These are phyloP conservation scores for Sphenopsis melanotis DNA, from an alignment of 2,797 vertebrate species.

Conservation along the genomic window DNA sequence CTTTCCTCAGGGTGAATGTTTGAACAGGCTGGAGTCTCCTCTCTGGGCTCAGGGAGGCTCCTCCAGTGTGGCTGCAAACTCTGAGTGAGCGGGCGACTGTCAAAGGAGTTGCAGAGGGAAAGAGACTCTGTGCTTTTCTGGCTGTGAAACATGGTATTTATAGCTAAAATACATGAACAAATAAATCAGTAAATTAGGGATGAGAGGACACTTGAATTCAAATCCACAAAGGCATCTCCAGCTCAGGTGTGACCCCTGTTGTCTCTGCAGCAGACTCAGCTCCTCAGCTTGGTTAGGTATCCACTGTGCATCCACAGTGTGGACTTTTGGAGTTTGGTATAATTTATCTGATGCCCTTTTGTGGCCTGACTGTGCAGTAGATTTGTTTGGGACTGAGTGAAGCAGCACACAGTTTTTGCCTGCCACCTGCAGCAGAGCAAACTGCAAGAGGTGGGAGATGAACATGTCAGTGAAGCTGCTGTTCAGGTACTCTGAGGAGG, in stretches of 20 bases:
- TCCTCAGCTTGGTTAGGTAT: not conserved
- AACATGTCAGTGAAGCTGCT: not conserved
- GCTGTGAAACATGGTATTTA: not conserved
- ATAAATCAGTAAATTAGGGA: not conserved
- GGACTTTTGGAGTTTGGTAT: not conserved
- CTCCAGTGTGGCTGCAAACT: not conserved
- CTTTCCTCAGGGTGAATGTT: not conserved
- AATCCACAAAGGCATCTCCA: not conserved
- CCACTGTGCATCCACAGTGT: fast-evolving
- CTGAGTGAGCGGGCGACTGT: not conserved
- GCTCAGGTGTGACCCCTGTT: not conserved
- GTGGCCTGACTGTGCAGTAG: not conserved
- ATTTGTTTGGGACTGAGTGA: not conserved
- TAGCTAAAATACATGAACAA: not conserved
- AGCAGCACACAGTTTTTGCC: not conserved
- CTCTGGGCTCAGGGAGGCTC: not conserved
- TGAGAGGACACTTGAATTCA: not conserved
- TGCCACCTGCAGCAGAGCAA: not conserved
- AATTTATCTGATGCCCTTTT: not conserved
- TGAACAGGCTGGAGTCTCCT: not conserved
- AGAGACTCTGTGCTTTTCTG: not conserved
- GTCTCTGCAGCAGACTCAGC: not conserved
- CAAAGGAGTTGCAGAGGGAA: not conserved
- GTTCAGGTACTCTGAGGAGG: not conserved
- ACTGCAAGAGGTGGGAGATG: not conserved